Evolutionary conservation across 2,113 vertebrate genomes (phyloP).

Genomic region (Meleagris gallopavo): DNA sequence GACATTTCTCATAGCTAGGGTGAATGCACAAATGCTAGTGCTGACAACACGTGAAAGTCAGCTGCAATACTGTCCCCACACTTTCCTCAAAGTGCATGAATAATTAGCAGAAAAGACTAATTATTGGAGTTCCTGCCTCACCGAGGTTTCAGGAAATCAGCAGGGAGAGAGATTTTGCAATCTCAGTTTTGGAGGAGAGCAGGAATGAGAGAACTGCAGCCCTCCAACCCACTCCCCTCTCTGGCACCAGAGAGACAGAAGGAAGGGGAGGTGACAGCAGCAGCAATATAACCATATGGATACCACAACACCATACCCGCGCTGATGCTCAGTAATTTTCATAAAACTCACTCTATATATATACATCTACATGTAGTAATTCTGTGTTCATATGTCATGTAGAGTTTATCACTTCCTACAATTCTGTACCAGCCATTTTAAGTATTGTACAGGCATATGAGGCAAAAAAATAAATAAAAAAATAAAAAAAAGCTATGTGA

Average conservation of each 20-base stretch:
- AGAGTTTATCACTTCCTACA: background rate
- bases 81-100: background rate
- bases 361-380: background rate
- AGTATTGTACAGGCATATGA: background rate
- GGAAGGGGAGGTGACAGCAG: background rate
- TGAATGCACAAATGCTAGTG: background rate
- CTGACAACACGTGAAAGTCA: background rate
- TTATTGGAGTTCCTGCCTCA: background rate
- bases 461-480: too few relatives aligned
- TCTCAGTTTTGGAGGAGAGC: background rate
- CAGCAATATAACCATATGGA: background rate
- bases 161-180: background rate
- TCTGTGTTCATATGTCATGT: background rate
- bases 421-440: background rate
- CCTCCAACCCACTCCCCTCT: fast-evolving
- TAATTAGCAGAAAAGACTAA: background rate
- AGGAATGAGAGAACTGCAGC: background rate
- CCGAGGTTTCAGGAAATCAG: background rate
- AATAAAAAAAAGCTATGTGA: background rate
- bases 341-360: fast-evolving
- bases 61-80: fast-evolving
- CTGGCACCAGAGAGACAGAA: background rate
- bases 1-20: conserved; percentile 40
- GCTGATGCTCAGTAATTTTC: background rate
- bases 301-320: background rate